These are phyloP conservation scores for Phocoena phocoena DNA, from an alignment of 2,113 vertebrate genomes.

Conservation along the genomic window DNA sequence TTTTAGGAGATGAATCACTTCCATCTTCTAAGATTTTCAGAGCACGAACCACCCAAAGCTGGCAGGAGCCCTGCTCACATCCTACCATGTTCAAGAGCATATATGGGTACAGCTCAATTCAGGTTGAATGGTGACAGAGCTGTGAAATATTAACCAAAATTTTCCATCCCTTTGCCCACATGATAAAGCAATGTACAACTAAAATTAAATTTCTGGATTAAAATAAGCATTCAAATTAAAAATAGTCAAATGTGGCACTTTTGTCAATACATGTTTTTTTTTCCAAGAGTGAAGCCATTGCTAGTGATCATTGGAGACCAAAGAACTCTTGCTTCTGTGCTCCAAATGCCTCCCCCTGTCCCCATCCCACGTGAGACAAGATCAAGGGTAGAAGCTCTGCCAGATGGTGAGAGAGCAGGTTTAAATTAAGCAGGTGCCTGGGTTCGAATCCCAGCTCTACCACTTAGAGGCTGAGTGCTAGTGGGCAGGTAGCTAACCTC, in stretches of 20 bases:
- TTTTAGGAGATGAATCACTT: constrained; percentile 13
- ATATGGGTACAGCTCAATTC: not conserved
- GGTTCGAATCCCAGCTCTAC: not conserved
- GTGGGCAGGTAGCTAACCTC: not conserved
- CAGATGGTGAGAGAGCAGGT: not conserved
- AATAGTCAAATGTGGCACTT: not conserved
- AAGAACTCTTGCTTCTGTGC: not conserved
- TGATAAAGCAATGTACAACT: not conserved
- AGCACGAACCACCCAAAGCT: not conserved
- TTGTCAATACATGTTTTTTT: not conserved
- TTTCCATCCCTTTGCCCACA: not conserved
- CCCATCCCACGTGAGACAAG: not conserved
- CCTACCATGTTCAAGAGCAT: not conserved
- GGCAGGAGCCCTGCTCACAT: not conserved
- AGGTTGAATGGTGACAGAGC: not conserved
- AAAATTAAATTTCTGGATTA: constrained; percentile 46
- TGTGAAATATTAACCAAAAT: not conserved
- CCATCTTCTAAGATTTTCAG: not conserved
- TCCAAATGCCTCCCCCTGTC: not conserved
- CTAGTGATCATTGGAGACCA: not conserved
- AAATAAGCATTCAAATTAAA: constrained; percentile 10
- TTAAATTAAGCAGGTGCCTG: not conserved
- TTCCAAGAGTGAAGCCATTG: not conserved
- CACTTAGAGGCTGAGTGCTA: not conserved
- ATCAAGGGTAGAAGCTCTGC: not conserved